Evolutionary conservation across 2,113 vertebrate species (phyloP).

Genomic region (Anser cygnoides): DNA sequence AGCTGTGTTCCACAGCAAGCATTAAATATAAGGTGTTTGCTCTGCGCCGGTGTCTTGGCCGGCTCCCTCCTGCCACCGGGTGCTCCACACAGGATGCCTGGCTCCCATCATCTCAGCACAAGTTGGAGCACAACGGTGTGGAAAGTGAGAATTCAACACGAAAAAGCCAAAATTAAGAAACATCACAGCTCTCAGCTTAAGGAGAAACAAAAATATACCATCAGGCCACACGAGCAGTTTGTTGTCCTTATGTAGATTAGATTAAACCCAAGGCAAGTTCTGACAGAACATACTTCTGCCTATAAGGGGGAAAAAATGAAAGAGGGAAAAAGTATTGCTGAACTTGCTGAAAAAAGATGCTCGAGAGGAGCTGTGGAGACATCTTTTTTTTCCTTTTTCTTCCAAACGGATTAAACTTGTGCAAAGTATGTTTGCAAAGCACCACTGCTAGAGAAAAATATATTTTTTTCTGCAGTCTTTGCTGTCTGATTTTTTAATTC

Average conservation of each 20-base stretch:
- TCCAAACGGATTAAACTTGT: not conserved
- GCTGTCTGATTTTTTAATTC: not conserved
- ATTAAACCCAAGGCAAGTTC: not conserved
- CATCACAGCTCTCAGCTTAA: not conserved
- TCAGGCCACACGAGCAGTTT: not conserved
- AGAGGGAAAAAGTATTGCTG: not conserved
- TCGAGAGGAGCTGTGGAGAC: not conserved
- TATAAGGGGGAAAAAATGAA: not conserved
- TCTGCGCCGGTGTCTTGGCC: not conserved
- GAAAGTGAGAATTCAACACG: not conserved
- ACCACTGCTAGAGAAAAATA: not conserved
- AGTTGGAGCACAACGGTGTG: not conserved
- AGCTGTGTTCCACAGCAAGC: not conserved
- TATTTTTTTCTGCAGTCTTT: not conserved
- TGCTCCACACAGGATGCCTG: not conserved
- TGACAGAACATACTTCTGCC: not conserved
- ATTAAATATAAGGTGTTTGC: not conserved
- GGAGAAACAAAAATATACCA: constrained; percentile 22
- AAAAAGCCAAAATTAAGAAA: not conserved
- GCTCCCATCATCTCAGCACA: not conserved
- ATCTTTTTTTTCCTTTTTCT: not conserved
- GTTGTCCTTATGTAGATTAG: not conserved
- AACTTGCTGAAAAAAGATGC: not conserved
- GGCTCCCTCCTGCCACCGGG: not conserved
- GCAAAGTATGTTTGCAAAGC: not conserved